phyloP scores from a whole-genome alignment of 2,113 vertebrate species.

The Clinocottus analis region DNA sequence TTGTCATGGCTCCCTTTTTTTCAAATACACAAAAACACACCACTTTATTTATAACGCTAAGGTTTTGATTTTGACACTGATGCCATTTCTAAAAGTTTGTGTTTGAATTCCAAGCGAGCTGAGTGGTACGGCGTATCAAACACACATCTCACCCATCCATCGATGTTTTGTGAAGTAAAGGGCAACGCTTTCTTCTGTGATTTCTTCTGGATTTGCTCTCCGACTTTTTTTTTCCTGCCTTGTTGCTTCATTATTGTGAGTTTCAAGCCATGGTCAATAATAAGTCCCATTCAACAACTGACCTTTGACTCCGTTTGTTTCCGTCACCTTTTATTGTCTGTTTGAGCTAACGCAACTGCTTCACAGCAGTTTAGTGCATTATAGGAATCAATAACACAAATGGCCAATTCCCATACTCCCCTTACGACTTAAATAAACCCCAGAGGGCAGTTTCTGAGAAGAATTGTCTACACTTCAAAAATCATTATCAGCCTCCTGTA shows the following conservation, averaged over 20 bases:
- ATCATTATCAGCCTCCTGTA: constrained; percentile 47
- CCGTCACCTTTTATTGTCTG: constrained; percentile 36
- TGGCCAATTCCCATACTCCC: constrained; percentile 49
- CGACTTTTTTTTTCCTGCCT: neutral
- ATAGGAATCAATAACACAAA: constrained; percentile 70
- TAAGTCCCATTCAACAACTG: neutral
- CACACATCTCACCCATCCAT: constrained; percentile 19
- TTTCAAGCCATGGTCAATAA: constrained; percentile 32
- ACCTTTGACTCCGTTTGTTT: constrained; percentile 35
- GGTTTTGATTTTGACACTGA: constrained; percentile 37
- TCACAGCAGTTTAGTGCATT: constrained; percentile 61
- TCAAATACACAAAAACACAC: constrained; percentile 32
- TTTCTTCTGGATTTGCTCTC: neutral
- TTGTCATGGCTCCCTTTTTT: constrained; percentile 33
- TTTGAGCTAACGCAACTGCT: constrained; percentile 53
- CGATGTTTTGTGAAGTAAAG: constrained; percentile 18
- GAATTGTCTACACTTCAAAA: constrained; percentile 42
- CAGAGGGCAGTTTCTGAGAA: constrained; percentile 54
- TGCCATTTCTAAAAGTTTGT: constrained; percentile 2
- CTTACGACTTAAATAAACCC: constrained; percentile 70
- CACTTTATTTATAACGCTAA: constrained; percentile 46
- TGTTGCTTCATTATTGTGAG: constrained; percentile 17
- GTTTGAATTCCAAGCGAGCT: constrained; percentile 32
- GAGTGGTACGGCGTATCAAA: neutral
- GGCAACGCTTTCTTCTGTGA: neutral